Evolutionary conservation across 2,888 invertebrate genomes (phyloP), one percentile per base, ranked within the genome.

Genomic region (Lochmaea crataegi): DNA sequence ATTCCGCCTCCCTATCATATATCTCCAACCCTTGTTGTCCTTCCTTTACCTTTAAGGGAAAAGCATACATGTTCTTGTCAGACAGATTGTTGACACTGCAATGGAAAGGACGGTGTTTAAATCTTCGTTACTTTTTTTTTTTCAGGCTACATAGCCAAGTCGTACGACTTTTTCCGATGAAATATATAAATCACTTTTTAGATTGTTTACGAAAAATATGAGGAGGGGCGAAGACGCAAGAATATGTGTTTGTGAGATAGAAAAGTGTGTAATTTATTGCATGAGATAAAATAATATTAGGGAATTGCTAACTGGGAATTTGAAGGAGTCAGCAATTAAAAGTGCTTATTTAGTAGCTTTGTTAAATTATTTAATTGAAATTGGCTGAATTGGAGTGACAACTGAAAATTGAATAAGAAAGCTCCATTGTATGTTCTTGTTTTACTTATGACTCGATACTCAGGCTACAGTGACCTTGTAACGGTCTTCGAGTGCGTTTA

Each of bases 71-170:
- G 70, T 72, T 70, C 72, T 74, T 74, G 72, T 69, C 76, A 76
- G 65, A 64, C 67, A 63, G 53, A 73, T 57, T 73, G 77, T 77
- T 75, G 73, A 77, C 73, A 72, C 60, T 74, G 72, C 71, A 74
- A 72, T 58, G 65, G 73, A 75, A 70, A 64, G 68, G 69, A 73
- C 74, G 65, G 71, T 71, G 68, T 75, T 73, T 77, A 77, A 77
- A 77, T 77, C 77, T 75, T 77, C 75, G 75, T 76, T 77, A 73
- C 67, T 73, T 72, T 72, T 77, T 67, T 65, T 73, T 72, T 72
- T 77, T 67, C 16, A n/a, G 4, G n/a, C 69, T 60, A 58, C 41
- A 65, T 42, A 68, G 41, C 48, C 48, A 32, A 42, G 57, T 14
- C 58, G 65, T 38, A 58, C 22, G 56, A 18, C 22, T 74, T 70